Conservation (phyloP, 2,797 vertebrate species). For the Tapirus indicus region DNA sequence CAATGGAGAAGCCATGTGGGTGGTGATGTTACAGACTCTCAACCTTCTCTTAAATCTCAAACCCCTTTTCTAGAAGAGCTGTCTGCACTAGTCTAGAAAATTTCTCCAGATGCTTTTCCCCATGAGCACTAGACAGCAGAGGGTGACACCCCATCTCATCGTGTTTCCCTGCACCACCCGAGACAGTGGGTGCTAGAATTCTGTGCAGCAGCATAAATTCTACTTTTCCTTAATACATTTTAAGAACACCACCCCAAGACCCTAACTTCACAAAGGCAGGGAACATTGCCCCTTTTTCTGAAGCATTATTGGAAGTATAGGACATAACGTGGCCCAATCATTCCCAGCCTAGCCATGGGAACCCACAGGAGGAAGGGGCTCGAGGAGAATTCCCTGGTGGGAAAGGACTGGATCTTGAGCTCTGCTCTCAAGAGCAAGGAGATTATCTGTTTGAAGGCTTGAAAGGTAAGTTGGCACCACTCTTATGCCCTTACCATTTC, state of each 20-base stretch:
- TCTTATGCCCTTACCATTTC: neutral
- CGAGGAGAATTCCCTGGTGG: neutral
- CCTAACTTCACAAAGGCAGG: neutral
- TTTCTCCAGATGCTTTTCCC: neutral
- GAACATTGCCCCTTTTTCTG: neutral
- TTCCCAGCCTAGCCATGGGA: neutral
- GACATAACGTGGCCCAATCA: neutral
- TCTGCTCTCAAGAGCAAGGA: no score
- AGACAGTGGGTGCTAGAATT: neutral
- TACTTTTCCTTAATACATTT: neutral
- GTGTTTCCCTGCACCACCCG: neutral
- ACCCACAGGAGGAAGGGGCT: neutral
- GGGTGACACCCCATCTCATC: neutral
- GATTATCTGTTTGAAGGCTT: neutral
- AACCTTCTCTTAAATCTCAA: neutral
- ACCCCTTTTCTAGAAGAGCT: neutral
- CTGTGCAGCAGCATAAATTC: neutral
- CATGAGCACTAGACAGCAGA: neutral
- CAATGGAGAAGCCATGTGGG: constrained; percentile 65
- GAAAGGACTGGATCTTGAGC: neutral
- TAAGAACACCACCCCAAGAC: neutral
- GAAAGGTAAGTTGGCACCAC: neutral
- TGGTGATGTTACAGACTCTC: neutral
- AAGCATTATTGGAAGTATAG: neutral
- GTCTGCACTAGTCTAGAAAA: neutral